phyloP scores from a whole-genome alignment of 2,797 vertebrate species.

The Protosalanx chinensis region DNA sequence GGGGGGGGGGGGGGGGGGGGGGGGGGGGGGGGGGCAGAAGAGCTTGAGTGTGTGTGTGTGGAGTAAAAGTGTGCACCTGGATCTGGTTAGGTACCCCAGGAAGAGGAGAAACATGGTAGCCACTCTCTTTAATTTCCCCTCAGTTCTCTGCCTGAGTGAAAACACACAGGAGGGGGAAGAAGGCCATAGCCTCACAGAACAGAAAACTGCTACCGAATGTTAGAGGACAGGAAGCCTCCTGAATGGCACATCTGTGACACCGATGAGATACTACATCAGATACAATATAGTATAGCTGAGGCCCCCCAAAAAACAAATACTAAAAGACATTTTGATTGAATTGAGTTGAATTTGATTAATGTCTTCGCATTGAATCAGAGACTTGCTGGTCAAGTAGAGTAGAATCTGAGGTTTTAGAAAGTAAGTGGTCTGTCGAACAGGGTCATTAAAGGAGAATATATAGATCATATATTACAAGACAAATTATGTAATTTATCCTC shows the following conservation, averaged over 20 bases:
- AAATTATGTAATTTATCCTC: too few relatives aligned
- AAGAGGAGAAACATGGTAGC: conserved; percentile 48
- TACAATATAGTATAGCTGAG: neutral
- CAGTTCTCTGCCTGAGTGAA: conserved; percentile 33
- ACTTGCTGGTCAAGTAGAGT: neutral
- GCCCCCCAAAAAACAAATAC: too few relatives aligned
- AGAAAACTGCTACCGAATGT: neutral
- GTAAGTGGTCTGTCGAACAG: neutral
- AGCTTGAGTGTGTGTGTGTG: neutral
- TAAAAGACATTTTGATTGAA: too few relatives aligned
- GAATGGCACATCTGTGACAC: too few relatives aligned
- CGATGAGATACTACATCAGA: neutral
- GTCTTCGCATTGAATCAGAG: neutral
- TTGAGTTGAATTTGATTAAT: too few relatives aligned
- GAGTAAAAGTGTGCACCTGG: conserved; percentile 47
- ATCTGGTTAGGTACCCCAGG: conserved; percentile 56
- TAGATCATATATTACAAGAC: too few relatives aligned
- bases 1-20: conserved; percentile 12
- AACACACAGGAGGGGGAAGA: conserved; percentile 16
- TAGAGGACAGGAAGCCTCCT: neutral
- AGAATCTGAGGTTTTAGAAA: neutral
- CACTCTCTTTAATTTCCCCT: conserved; percentile 44
- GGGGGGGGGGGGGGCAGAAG: conserved; percentile 12
- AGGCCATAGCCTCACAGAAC: neutral
- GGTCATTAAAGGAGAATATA: too few relatives aligned